Percentiles rank a stretch among this genome's conserved stretches.
These are phyloP conservation scores for Anabas testudineus DNA, from an alignment of 2,797 vertebrate genomes.

Conservation along the genomic window DNA sequence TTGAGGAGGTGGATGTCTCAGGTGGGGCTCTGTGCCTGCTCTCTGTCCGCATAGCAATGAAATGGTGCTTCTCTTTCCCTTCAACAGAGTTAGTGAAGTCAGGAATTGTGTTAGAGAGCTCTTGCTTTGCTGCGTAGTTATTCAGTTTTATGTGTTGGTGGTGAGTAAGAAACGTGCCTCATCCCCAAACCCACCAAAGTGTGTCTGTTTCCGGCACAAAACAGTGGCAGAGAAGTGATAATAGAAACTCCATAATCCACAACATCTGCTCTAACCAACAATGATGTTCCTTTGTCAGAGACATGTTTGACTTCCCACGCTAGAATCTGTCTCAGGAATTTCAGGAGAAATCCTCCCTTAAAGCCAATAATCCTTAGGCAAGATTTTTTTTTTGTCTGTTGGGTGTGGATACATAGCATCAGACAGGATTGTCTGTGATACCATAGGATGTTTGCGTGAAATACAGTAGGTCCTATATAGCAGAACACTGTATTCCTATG, in stretches of 20 bases:
- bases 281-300: constrained; percentile 28
- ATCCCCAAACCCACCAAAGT: constrained; percentile 27
- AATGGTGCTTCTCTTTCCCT: constrained; percentile 58
- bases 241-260: constrained; percentile 36
- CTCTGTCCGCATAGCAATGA: constrained; percentile 44
- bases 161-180: constrained; percentile 44
- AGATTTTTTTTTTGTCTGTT: constrained; percentile 6
- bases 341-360: constrained; percentile 46
- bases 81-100: constrained; percentile 57
- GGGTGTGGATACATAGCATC: constrained; percentile 10
- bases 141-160: constrained; percentile 40
- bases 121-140: constrained; percentile 36
- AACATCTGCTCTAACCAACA: constrained; percentile 10
- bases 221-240: constrained; percentile 31
- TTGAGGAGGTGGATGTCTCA: constrained; percentile 69
- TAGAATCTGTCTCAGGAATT: constrained; percentile 34
- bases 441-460: constrained; percentile 28
- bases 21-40: constrained; percentile 50
- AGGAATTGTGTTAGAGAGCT: constrained; percentile 62
- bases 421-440: constrained; percentile 27
- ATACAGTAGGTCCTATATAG: constrained; percentile 16
- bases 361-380: constrained; percentile 35
- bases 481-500: constrained; percentile 17
- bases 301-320: constrained; percentile 17
- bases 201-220: constrained; percentile 49